Evolutionary conservation across 2,113 vertebrate genomes (phyloP), one percentile per base, ranked within the genome.

Genomic region (Pedetes capensis): DNA sequence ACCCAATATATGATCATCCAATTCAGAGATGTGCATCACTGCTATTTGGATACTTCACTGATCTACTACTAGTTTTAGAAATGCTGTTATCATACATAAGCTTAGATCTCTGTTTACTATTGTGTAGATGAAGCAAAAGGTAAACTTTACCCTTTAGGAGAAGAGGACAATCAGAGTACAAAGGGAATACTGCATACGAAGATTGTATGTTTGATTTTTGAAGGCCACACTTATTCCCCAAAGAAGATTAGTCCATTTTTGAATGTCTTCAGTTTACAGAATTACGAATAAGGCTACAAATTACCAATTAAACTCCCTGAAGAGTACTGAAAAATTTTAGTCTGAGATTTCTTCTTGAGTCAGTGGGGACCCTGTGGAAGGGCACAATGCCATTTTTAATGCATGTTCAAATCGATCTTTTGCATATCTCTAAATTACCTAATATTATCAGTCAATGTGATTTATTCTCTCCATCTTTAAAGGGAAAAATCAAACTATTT

Each of bases 391-490:
- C 84, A 91, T 89, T 88, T 96, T 61, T 57, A 95, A 96, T 95
- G 86, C 23, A 83, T 85, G 29, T 25, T 88, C n/a, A 95, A 95
- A 91, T 85, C 95, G 57, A 76, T 94, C 32, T 68, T 92, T 66
- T 91, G 80, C 71, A 79, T 64, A 69, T 88, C 53, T 96, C 39
- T 88, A 89, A 96, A 80, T 96, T 57, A 57, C 49, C 79, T 93
- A 66, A 92, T 83, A 68, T 91, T 93, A 93, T 95, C 80, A 92
- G 95, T 87, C 72, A 95, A 64, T 44, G 71, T 94, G 89, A 94
- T 93, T 95, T 95, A 82, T 75, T 93, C 71, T 94, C 17, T 93
- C 90, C 47, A 90, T 75, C 81, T 87, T 89, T 90, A 96, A 96
- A 76, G 63, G 96, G 42, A 83, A 87, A 97, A 90, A 88, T 89